Conservation (phyloP, 1,140 invertebrate species). For the Meloidogyne hapla region DNA sequence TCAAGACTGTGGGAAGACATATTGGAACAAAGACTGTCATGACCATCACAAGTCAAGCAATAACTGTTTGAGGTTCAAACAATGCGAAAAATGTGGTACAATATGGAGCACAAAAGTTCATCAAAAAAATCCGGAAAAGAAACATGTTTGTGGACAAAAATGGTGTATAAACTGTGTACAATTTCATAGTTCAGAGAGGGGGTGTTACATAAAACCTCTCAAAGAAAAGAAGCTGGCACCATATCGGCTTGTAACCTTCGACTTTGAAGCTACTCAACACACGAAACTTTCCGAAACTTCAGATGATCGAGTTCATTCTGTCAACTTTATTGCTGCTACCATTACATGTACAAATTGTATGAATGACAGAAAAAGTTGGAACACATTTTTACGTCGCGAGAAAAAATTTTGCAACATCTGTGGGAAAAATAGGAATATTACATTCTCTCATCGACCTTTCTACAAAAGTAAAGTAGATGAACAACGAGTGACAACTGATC, state of each 20-base stretch:
- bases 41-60: background rate
- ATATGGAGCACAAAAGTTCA: background rate
- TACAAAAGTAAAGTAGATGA: too few relatives aligned
- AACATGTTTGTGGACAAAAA: background rate
- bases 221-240: background rate
- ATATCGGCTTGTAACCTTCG: background rate
- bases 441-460: too few relatives aligned
- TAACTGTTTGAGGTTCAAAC: background rate
- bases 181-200: background rate
- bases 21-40: background rate
- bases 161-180: background rate
- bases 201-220: conserved; percentile 3
- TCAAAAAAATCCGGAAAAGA: too few relatives aligned
- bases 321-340: background rate
- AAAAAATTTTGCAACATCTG: too few relatives aligned
- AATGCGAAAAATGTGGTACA: conserved; percentile 8
- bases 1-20: background rate
- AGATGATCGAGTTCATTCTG: background rate
- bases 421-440: too few relatives aligned
- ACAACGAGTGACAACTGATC: too few relatives aligned
- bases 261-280: conserved; percentile 5
- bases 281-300: background rate
- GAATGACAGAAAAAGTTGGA: background rate
- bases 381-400: background rate
- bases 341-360: conserved; percentile 2